Base-by-base conservation (phyloP, 2,113 vertebrate genomes). In the Equus quagga region DNA sequence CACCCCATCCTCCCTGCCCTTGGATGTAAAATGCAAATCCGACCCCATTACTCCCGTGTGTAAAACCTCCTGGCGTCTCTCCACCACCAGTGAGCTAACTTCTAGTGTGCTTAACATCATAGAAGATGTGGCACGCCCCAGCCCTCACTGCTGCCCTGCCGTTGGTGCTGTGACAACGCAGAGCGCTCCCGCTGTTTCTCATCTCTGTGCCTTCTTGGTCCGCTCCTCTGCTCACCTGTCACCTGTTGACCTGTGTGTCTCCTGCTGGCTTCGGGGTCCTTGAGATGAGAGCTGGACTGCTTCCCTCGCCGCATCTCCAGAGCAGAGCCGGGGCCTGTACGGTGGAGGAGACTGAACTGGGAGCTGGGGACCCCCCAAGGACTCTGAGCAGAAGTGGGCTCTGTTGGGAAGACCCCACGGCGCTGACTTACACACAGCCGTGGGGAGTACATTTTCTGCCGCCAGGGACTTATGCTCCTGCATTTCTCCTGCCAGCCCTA, bases 391-490 rank as follows among this genome's bases (percentile, higher is more conserved):
- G 64, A 31, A 33, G 15, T 73, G 67, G 70, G 65, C 8, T 73
- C 26, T 31, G 65, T 7, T 2, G 15, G 46, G 64, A 56, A 65
- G 54, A 46, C 21, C 24, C 5, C 10, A 4, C 21, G 8, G 46
- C 2, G 4, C 17, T 23, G 17, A 26, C 11, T 64, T 23, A 9
- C 36, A 8, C 51, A 2, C 54, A 23, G 3, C 65, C 60, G 5
- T 0, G 6, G 28, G 6, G 56, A 83, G 56, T 24, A 11, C 17
- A 0, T 49, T 70, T 44, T 60, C 60, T 21, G 21, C 0, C 2
- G 21, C 26, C 31, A 3, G 60, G 19, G 33, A 44, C 31, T 31
- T 82, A 33, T 58, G 31, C 15, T 1, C 85, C 65, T 92, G 51
- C 23, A 5, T 31, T 4, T n/a, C 13, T 23, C 19, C 14, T 36